These are phyloP conservation scores for Sander lucioperca DNA, from an alignment of 2,113 vertebrate species.

Conservation along the genomic window DNA sequence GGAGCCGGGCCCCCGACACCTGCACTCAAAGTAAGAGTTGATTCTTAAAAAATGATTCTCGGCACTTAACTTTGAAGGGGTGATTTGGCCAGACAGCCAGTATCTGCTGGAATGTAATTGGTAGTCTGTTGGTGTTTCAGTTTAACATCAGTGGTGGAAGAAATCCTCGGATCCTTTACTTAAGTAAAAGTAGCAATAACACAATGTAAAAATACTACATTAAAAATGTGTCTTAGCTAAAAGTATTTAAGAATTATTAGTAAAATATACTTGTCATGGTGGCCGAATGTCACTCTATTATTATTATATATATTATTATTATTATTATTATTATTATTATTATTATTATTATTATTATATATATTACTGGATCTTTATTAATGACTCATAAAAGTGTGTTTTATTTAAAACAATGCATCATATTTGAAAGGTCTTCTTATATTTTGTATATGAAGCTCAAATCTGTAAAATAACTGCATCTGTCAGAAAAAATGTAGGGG, in stretches of 20 bases:
- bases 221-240: neutral
- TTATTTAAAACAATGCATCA: neutral
- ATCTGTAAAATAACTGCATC: neutral
- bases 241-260: neutral
- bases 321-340: neutral
- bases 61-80: neutral
- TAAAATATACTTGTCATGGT: neutral
- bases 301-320: neutral
- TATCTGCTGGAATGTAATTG: neutral
- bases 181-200: neutral
- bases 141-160: neutral
- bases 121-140: neutral
- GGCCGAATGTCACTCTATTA: neutral
- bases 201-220: neutral
- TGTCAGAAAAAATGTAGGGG: neutral
- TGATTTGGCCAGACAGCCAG: neutral
- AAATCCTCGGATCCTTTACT: neutral
- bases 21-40: slow-evolving; percentile 70
- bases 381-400: neutral
- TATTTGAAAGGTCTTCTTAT: neutral
- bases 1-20: slow-evolving; percentile 38
- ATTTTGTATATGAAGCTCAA: neutral
- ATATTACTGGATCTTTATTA: neutral
- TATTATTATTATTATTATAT: neutral
- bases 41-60: neutral